Conservation (phyloP, 2,113 vertebrate genomes). For the Seriola quinqueradiata region DNA sequence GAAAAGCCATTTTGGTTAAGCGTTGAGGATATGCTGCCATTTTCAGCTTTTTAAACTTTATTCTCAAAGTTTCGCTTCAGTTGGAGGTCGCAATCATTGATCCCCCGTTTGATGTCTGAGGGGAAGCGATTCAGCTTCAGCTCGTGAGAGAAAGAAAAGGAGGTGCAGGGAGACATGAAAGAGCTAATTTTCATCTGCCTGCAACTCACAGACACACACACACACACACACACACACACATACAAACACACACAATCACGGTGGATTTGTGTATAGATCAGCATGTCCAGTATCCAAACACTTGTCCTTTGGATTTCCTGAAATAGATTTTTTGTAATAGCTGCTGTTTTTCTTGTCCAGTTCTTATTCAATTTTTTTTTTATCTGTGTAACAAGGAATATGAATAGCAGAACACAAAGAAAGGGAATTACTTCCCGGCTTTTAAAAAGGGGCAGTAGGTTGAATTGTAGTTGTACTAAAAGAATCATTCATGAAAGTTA, state of each 20-base stretch:
- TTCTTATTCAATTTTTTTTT: no score
- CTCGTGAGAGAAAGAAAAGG: background rate
- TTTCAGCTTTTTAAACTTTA: background rate
- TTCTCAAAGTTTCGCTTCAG: background rate
- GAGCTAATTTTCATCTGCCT: background rate
- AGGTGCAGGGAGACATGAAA: background rate
- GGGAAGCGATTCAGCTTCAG: background rate
- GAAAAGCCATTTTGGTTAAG: background rate
- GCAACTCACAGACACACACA: background rate
- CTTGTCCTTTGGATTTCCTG: background rate
- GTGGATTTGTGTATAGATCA: background rate
- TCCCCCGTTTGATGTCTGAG: slow-evolving; percentile 32
- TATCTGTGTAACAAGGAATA: no score
- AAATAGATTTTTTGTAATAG: background rate
- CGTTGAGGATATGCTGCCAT: no score
- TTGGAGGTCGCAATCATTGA: background rate
- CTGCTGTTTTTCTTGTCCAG: background rate
- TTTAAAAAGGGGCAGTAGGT: no score
- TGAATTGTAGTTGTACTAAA: no score
- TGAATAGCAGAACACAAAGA: no score
- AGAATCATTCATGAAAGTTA: no score
- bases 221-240: background rate
- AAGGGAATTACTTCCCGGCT: no score
- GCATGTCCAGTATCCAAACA: background rate
- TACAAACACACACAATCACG: no score